Conservation (phyloP, 2,797 vertebrate genomes). For the Eulemur albifrons region DNA sequence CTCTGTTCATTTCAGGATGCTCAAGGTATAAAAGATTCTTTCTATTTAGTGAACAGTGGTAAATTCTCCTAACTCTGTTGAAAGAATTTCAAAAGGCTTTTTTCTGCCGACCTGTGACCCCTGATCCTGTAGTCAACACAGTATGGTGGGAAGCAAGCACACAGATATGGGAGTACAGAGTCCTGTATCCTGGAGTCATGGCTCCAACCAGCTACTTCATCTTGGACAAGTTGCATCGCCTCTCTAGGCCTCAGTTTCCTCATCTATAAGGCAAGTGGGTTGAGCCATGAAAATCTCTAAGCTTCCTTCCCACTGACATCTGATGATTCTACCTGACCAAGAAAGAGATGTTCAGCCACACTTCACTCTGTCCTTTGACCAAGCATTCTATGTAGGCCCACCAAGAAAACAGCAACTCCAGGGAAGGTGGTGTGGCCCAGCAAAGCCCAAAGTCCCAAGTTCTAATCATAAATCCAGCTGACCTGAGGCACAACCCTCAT, state of each 20-base stretch:
- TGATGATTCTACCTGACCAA: background rate
- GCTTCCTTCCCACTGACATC: background rate
- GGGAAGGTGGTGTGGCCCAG: background rate
- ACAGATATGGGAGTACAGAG: background rate
- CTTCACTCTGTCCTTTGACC: background rate
- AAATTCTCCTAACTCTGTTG: background rate
- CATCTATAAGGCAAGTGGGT: background rate
- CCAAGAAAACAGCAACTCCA: background rate
- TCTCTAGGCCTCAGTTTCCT: constrained; percentile 1
- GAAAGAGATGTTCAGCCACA: background rate
- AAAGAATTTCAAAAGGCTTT: background rate
- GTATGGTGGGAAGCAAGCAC: background rate
- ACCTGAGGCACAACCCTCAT: background rate
- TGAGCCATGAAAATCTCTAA: background rate
- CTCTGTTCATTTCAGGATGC: background rate
- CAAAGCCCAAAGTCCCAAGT: background rate
- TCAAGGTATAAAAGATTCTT: background rate
- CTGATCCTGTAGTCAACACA: background rate
- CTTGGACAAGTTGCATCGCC: background rate
- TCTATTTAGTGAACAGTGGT: background rate
- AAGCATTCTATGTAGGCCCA: background rate
- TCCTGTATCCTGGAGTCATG: background rate
- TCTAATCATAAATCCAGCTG: background rate
- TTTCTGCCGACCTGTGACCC: background rate
- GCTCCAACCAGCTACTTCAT: background rate